Base-by-base conservation (phyloP, 1,140 invertebrate species). In the Harlomillsia oculata region DNA sequence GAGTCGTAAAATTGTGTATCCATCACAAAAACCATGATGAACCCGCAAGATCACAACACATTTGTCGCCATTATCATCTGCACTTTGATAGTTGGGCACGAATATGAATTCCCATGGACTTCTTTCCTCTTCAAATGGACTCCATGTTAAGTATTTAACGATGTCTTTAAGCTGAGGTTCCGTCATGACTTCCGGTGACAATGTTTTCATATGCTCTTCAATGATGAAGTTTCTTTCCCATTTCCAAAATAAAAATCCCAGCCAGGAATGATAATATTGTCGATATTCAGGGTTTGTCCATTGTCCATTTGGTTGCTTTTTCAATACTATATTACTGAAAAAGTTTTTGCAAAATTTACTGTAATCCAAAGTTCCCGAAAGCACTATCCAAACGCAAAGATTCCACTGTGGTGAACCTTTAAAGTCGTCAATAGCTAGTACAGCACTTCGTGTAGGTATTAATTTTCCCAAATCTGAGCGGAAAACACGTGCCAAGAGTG, bases 201-300 rank as follows among this genome's bases (percentile, higher is more conserved):
- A 62, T 11, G 36, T 37, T 8, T 16, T 4, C 16, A 62, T 46
- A 32, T 62, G 60, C 9, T 54, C 29, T 6, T 44, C n/a, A 30
- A 62, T 36, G 21, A 21, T 29, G 26, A 58, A 62, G 46, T 58
- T n/a, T 9, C 39, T 21, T 30, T 62, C 60, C 50, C 51, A 58
- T 36, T 51, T 53, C 60, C 60, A 62, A 28, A 62, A 62, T 25
- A 58, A 44, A 36, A 48, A 62, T 29, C 60, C 60, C 29, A 62
- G 25, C 56, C 56, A 65, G 16, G 40, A 56, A 3, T 37, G 8
- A 54, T 46, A 62, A 29, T 56, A 53, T 23, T 65, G 63, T 14
- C 52, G 48, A 25, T 41, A 50, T 49, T 65, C 63, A 13, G 59
- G 56, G 28, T 53, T 16, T 11, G 32, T 26, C 11, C 40, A 45